A percentile compares a stretch with the other conserved stretches of the same genome.
Evolutionary conservation across 1,140 invertebrate species (phyloP).

Genomic region (Drosophila mauritiana): DNA sequence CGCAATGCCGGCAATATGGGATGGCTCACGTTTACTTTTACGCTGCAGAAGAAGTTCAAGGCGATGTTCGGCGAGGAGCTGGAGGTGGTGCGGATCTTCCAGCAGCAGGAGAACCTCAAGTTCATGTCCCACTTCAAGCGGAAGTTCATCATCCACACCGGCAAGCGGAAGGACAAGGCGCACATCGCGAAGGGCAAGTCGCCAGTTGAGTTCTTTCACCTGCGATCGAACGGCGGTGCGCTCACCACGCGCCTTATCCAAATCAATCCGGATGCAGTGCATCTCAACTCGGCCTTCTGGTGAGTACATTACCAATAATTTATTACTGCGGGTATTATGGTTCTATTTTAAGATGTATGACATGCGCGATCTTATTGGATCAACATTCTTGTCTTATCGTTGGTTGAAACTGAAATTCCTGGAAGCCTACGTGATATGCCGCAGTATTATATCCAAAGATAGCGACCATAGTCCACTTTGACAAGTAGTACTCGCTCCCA

Average conservation of each 20-base stretch:
- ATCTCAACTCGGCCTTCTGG: conserved; percentile 94
- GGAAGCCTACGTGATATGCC: neutral
- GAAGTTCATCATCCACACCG: conserved; percentile 97
- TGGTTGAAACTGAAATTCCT: neutral
- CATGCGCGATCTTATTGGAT: neutral
- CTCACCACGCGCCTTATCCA: conserved; percentile 97
- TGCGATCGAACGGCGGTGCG: conserved; percentile 97
- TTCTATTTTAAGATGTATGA: neutral
- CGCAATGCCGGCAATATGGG: conserved; percentile 99
- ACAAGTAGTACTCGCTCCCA: no score
- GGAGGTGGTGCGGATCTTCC: conserved; percentile 98
- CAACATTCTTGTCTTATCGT: conserved; percentile 26
- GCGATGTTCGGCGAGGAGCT: conserved; percentile 96
- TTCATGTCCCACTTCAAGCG: conserved; percentile 99
- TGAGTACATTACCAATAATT: conserved; percentile 78
- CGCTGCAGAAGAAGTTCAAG: conserved; percentile 99
- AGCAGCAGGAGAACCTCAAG: conserved; percentile 99
- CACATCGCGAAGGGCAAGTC: conserved; percentile 86
- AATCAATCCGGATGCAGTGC: conserved; percentile 91
- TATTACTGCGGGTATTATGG: neutral
- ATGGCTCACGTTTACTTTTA: conserved; percentile 99
- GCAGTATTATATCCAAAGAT: neutral
- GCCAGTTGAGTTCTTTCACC: conserved; percentile 96
- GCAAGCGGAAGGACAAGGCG: conserved; percentile 90
- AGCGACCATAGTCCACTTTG: neutral